These are phyloP conservation scores for Tethea ocularis DNA, from an alignment of 2,888 invertebrate species.

Conservation along the genomic window DNA sequence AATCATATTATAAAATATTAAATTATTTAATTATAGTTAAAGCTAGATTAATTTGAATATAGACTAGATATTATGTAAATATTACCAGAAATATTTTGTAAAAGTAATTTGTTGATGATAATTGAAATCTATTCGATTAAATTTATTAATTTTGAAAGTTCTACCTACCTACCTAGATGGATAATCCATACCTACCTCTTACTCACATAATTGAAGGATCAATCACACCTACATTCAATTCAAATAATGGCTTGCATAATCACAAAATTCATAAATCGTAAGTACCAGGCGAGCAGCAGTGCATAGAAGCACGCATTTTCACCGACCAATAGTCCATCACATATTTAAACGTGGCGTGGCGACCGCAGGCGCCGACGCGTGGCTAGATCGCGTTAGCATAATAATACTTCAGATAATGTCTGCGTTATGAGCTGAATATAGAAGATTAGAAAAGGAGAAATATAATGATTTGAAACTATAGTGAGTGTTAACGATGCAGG, in stretches of 20 bases:
- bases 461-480: background rate
- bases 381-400: background rate
- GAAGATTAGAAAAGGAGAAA: background rate
- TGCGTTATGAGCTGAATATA: background rate
- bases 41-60: background rate
- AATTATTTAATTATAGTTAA: too few relatives aligned
- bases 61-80: background rate
- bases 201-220: too few relatives aligned
- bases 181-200: too few relatives aligned
- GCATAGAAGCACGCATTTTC: constrained; percentile 4
- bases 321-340: background rate
- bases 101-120: background rate
- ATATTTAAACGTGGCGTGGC: background rate
- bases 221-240: too few relatives aligned
- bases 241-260: too few relatives aligned
- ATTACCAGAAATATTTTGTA: too few relatives aligned
- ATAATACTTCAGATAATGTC: background rate
- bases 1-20: background rate
- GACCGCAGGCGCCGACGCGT: constrained; percentile 4
- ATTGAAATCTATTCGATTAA: background rate
- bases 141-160: background rate
- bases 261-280: too few relatives aligned
- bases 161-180: too few relatives aligned
- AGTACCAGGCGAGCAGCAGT: background rate
- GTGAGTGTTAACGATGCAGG: too few relatives aligned